Percentiles rank a stretch among this genome's conserved stretches.
Evolutionary conservation across 2,797 vertebrate genomes (phyloP).

Genomic region (Danio albolineatus): DNA sequence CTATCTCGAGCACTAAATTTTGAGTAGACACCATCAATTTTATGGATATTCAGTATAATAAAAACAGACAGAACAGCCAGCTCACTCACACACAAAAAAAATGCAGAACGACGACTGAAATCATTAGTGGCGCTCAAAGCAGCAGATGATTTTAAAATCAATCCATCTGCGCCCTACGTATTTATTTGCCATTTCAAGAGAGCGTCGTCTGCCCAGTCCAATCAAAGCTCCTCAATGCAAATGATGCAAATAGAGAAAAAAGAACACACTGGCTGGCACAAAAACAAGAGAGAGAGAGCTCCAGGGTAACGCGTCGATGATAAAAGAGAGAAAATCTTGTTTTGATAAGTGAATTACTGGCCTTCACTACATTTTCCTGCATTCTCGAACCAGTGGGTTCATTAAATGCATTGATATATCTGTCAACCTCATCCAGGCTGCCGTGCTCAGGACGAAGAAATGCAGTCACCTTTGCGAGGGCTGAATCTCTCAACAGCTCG

Average conservation of each 20-base stretch:
- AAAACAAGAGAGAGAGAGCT: not conserved
- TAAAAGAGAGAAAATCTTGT: constrained; percentile 52
- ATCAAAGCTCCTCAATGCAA: constrained; percentile 44
- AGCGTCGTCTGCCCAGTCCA: constrained; percentile 33
- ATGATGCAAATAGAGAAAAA: constrained; percentile 22
- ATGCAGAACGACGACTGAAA: constrained; percentile 37
- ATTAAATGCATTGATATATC: constrained; percentile 76
- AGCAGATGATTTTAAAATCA: constrained; percentile 47
- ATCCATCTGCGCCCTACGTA: constrained; percentile 18
- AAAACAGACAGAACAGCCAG: constrained; percentile 39
- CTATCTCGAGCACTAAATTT: constrained; percentile 58
- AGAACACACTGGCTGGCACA: not conserved
- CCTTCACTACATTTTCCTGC: constrained; percentile 54
- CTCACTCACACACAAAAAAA: constrained; percentile 15
- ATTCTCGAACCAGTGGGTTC: constrained; percentile 56
- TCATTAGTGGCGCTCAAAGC: constrained; percentile 27
- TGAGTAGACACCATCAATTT: constrained; percentile 60
- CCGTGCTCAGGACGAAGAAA: constrained; percentile 71
- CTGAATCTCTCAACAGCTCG: constrained; percentile 81
- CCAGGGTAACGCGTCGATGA: constrained; percentile 41
- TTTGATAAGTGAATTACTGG: constrained; percentile 61
- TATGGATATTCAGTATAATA: constrained; percentile 54
- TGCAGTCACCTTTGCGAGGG: constrained; percentile 80
- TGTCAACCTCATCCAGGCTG: constrained; percentile 75
- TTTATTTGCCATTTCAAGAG: constrained; percentile 51